phyloP scores from a whole-genome alignment of 2,797 vertebrate species.

The Thamnophis elegans region DNA sequence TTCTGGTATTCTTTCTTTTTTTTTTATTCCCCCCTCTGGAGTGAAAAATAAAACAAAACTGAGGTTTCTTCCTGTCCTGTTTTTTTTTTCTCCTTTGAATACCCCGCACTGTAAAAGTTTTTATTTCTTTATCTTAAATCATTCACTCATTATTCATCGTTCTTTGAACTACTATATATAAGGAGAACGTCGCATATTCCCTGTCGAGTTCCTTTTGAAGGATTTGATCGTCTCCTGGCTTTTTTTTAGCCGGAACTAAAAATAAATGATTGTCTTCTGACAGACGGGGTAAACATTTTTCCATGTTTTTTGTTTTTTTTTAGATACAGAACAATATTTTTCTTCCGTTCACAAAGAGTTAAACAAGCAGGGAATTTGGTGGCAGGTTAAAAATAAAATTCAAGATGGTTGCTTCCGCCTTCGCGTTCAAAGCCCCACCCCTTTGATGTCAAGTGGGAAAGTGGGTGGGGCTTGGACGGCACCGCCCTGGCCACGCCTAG shows the following conservation, averaged over 20 bases:
- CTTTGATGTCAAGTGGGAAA: background rate
- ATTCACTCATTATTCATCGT: background rate
- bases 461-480: background rate
- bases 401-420: background rate
- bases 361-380: constrained; percentile 53
- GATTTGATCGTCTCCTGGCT: constrained; percentile 29
- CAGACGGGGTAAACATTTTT: constrained; percentile 77
- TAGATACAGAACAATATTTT: constrained; percentile 71
- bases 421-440: background rate
- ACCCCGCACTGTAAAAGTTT: constrained; percentile 57
- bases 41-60: constrained; percentile 92
- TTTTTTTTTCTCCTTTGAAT: constrained; percentile 37
- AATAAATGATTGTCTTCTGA: constrained; percentile 72
- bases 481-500: background rate
- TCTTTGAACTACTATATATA: background rate
- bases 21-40: constrained; percentile 66
- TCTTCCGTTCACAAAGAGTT: constrained; percentile 85
- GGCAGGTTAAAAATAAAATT: background rate
- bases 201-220: constrained; percentile 30
- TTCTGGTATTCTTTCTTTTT: constrained; percentile 18
- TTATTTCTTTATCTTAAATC: background rate
- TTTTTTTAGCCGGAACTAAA: constrained; percentile 37
- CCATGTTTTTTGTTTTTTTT: constrained; percentile 58
- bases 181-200: background rate
- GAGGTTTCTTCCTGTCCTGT: constrained; percentile 82